Evolutionary conservation across 2,797 vertebrate genomes (phyloP).

Genomic region (Takifugu rubripes): DNA sequence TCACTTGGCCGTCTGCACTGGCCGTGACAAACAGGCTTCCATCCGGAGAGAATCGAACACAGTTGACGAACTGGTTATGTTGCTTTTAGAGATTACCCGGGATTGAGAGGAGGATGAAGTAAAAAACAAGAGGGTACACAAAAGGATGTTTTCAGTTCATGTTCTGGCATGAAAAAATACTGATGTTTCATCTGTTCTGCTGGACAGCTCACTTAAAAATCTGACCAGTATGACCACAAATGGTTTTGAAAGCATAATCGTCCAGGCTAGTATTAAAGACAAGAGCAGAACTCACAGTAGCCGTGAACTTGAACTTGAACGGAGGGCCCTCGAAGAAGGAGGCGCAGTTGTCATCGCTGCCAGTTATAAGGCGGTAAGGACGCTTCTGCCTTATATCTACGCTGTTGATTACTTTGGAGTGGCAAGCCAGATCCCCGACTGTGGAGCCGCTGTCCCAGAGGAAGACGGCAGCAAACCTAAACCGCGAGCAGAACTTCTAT

Average conservation of each 20-base stretch:
- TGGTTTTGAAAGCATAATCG: background rate
- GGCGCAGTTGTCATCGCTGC: conserved; percentile 84
- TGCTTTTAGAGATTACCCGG: conserved; percentile 64
- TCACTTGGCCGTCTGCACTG: conserved; percentile 89
- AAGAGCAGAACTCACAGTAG: conserved; percentile 75
- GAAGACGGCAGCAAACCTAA: conserved; percentile 89
- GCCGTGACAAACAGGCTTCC: conserved; percentile 86
- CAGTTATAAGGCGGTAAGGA: conserved; percentile 85
- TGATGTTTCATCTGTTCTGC: background rate
- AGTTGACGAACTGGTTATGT: conserved; percentile 91
- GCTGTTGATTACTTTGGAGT: conserved; percentile 89
- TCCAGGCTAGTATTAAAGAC: background rate
- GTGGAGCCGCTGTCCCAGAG: conserved; percentile 93
- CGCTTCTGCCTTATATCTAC: conserved; percentile 90
- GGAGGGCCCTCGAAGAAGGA: conserved; percentile 92
- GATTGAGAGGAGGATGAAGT: background rate
- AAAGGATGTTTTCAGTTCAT: background rate
- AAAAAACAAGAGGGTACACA: background rate
- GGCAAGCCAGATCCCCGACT: conserved; percentile 86
- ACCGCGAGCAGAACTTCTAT: conserved; percentile 2
- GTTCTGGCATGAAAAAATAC: background rate
- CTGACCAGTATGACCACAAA: conserved; percentile 4
- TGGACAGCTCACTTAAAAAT: conserved; percentile 7
- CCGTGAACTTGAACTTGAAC: conserved; percentile 91
- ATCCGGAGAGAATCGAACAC: conserved; percentile 90